Evolutionary conservation across 2,113 vertebrate species (phyloP).

Genomic region (Jaculus jaculus): DNA sequence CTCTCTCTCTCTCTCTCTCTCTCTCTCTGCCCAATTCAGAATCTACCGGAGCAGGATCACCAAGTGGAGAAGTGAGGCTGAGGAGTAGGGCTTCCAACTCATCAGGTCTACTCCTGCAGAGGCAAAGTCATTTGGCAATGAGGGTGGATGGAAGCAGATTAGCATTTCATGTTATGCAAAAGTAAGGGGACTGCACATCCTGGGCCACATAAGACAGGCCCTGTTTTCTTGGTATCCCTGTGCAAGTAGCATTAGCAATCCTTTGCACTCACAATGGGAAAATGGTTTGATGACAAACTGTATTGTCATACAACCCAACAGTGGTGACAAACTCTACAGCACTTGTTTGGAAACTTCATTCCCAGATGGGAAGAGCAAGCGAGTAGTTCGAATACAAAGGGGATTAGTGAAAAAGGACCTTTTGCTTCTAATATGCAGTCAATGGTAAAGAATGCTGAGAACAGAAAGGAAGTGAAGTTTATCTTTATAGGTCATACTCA

Average conservation of each 20-base stretch:
- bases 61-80: not conserved
- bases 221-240: not conserved
- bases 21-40: not conserved
- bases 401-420: not conserved
- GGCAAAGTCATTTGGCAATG: not conserved
- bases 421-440: not conserved
- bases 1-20: not conserved
- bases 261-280: not conserved
- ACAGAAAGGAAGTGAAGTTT: not conserved
- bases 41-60: not conserved
- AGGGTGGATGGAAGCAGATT: not conserved
- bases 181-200: not conserved
- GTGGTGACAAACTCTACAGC: not conserved
- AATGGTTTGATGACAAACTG: not conserved
- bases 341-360: not conserved
- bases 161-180: not conserved
- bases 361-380: not conserved
- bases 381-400: not conserved
- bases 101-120: not conserved
- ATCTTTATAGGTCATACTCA: not conserved
- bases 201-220: not conserved
- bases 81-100: not conserved
- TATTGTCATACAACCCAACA: not conserved
- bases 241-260: not conserved
- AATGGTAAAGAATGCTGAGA: not conserved